Evolutionary conservation across 2,888 invertebrate species (phyloP).

Genomic region (Formica aserva): DNA sequence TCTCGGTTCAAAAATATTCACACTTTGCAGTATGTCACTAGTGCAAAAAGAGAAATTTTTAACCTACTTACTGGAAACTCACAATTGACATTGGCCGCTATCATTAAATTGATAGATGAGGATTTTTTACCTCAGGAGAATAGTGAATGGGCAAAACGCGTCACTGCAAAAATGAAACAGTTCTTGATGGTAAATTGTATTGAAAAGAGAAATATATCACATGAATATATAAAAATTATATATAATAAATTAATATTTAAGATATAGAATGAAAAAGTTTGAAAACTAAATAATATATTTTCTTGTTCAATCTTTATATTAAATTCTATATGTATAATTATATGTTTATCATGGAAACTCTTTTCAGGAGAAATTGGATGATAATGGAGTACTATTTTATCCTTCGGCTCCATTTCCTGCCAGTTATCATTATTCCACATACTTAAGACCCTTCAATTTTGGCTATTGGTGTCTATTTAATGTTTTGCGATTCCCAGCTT

Average conservation of each 20-base stretch:
- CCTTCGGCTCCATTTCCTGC: conserved; percentile 93
- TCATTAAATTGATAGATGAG: conserved; percentile 89
- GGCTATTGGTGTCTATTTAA: conserved; percentile 95
- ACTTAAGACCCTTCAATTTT: conserved; percentile 93
- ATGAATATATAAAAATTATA: background rate
- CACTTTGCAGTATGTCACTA: conserved; percentile 77
- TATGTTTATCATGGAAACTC: conserved; percentile 21
- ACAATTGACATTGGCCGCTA: conserved; percentile 89
- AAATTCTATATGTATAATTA: conserved; percentile 3
- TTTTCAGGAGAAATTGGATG: conserved; percentile 89
- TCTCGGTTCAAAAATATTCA: background rate
- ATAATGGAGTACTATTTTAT: conserved; percentile 93
- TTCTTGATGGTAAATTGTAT: conserved; percentile 87
- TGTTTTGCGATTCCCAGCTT: conserved; percentile 92
- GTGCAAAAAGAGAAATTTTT: conserved; percentile 81
- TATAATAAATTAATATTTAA: conserved; percentile 24
- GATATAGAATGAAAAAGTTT: background rate
- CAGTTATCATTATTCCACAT: conserved; percentile 93
- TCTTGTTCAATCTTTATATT: background rate
- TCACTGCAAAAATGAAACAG: conserved; percentile 88
- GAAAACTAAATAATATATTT: background rate
- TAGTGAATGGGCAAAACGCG: conserved; percentile 88
- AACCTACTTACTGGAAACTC: conserved; percentile 88
- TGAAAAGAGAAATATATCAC: background rate
- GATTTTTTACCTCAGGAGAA: conserved; percentile 89